Conservation (phyloP, 2,113 vertebrate species). For the Cricetomys ansorgei region DNA sequence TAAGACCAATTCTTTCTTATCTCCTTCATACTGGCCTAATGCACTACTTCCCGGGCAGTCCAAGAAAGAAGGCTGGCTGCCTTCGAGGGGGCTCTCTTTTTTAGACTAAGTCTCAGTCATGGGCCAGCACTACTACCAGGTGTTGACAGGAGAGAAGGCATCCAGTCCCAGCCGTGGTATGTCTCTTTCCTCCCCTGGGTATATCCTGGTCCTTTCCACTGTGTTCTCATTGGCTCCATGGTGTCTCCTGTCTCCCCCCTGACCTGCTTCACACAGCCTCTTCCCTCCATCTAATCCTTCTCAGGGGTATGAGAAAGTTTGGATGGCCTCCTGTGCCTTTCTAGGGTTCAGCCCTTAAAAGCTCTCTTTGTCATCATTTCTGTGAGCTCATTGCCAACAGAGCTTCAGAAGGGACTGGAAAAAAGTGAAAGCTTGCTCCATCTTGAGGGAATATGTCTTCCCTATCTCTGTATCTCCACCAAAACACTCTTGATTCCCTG, state of each 20-base stretch:
- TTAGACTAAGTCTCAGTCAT: background rate
- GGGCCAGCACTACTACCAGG: background rate
- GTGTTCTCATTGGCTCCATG: background rate
- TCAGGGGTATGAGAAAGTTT: fast-evolving
- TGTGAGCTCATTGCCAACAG: background rate
- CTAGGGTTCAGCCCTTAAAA: background rate
- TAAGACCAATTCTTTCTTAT: background rate
- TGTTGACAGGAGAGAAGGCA: background rate
- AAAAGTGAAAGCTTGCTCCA: background rate
- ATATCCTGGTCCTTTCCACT: background rate
- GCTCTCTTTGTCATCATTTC: background rate
- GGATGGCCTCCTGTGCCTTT: background rate
- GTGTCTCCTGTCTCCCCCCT: background rate
- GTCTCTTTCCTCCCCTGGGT: background rate
- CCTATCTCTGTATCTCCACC: background rate
- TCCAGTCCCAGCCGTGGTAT: background rate
- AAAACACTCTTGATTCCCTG: background rate
- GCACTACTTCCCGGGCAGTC: background rate
- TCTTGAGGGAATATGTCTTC: background rate
- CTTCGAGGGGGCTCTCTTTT: background rate
- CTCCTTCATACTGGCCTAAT: background rate
- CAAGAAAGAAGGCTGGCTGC: background rate
- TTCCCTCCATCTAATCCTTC: background rate
- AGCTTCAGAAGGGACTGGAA: background rate
- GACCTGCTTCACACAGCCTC: background rate